Percentiles rank a stretch among this genome's conserved stretches.
phyloP scores from a whole-genome alignment of 2,113 vertebrate genomes.

The Amblyornis subalaris region DNA sequence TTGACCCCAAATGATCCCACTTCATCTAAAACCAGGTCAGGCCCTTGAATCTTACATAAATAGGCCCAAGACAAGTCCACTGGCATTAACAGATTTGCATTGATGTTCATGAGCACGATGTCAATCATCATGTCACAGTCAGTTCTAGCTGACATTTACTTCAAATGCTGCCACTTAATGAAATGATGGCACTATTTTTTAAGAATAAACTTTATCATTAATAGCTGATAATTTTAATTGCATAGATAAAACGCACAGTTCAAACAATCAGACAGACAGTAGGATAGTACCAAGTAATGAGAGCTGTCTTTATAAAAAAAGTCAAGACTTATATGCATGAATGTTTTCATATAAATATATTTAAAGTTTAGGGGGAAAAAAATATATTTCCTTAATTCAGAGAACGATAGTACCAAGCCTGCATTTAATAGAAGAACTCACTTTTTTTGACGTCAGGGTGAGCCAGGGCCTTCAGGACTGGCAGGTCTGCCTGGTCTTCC shows the following conservation, averaged over 20 bases:
- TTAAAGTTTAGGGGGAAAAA: neutral
- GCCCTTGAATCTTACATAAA: neutral
- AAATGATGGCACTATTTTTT: neutral
- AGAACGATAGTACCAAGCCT: neutral
- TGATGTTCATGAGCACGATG: neutral
- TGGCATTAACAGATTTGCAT: neutral
- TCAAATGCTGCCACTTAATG: neutral
- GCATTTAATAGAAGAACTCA: neutral
- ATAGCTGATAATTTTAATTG: neutral
- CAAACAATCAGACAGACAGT: neutral
- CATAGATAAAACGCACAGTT: neutral
- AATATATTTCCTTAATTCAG: neutral
- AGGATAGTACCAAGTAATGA: neutral
- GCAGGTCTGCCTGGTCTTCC: conserved; percentile 83
- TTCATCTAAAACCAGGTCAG: neutral
- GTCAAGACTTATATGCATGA: neutral
- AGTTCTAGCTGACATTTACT: neutral
- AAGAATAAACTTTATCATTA: neutral
- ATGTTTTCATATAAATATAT: neutral
- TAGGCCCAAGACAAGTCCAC: neutral
- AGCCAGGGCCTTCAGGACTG: conserved; percentile 77
- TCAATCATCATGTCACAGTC: neutral
- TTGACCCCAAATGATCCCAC: neutral
- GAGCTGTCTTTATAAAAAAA: neutral
- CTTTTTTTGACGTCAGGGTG: conserved; percentile 72